Base-by-base conservation (phyloP, 2,113 vertebrate genomes). In the Mus pahari region DNA sequence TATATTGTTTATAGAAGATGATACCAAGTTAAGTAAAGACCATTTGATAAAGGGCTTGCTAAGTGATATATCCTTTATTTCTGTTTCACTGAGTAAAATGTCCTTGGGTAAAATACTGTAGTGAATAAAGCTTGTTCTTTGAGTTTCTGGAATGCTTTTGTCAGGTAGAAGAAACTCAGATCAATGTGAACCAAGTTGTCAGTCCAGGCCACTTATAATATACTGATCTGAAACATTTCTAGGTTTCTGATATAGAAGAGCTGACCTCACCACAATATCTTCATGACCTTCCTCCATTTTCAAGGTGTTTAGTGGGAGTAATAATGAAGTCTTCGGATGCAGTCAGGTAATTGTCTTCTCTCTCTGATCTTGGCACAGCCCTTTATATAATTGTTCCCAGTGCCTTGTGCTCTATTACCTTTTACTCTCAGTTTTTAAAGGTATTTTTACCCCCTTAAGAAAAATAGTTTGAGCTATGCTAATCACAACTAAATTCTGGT, bases 231-330 rank as follows among this genome's bases (percentile, higher is more conserved):
- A 73, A 64, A 60, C 74, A 71, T 88, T 5, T 89, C 97, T 79
- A 99, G 99, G 86, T 86, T 95, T 97, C 98, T 82, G 97, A 98
- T 97, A 92, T 95, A 50, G 98, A 99, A 96, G 98, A 99, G 16
- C 86, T 99, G 39, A 90, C 91, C 31, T 66, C 97, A 7, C 99
- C 99, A 5, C 98, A 98, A 95, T 96, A 98, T 3, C 31, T 99
- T 75, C 97, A 98, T 39, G 99, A 99, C 68, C 99, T 99, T 96
- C 99, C 99, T 6, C 99, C 99, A 26, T 98, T 99, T 93, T 99
- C 99, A 95, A 97, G 98, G 90, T 92, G 97, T 92, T 97, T 99
- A 62, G 98, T 99, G 83, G 95, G 98, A 20, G 88, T 99, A 95
- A 96, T 99, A 89, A 97, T 99, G 36, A 99, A 99, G 87, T 99